Evolutionary conservation across 2,113 vertebrate genomes (phyloP), one percentile per base, ranked within the genome.

Genomic region (Ia io): DNA sequence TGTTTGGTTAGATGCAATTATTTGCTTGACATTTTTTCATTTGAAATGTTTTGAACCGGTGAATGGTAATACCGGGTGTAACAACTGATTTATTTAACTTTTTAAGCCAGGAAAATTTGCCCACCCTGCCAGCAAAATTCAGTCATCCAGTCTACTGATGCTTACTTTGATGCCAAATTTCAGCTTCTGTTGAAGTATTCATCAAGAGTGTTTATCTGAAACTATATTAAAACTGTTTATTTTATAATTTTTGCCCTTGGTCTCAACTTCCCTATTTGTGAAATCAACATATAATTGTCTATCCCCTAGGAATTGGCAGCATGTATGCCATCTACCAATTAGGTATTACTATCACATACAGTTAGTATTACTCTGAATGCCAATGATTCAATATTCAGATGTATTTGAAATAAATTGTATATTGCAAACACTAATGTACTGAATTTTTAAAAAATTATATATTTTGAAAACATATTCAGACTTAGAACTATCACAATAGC

Each of bases 1-100:
- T 91, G 74, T 65, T 94, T 84, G 70, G 47, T 49, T 88, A n/a
- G 28, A 42, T 59, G 32, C 37, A 94, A 73, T 83, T 84, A 83
- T 87, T 93, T 85, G 28, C 51, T 92, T 79, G n/a, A 28, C 82
- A 79, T 70, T 93, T 95, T 95, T 96, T 92, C 79, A 80, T 84
- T 53, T 92, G 79, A 91, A 89, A 93, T 51, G 32, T 56, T 91
- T 93, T 79, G 9, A 94, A 65, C 56, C 28, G 71, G 37, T 93
- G n/a, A 95, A 84, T 93, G 79, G 56, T 80, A 89, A 93, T 49
- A 90, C 53, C 18, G n/a, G 94, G 49, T 14, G 30, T 93, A 86
- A 74, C 30, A 61, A 76, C 40, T 56, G 80, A 85, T 95, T 84
- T 59, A 70, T 51, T 70, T 82, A 77, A 87, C 69, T 83, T 92